These are phyloP conservation scores for Pseudomyrmex gracilis DNA, from an alignment of 1,140 invertebrate species.

Conservation along the genomic window DNA sequence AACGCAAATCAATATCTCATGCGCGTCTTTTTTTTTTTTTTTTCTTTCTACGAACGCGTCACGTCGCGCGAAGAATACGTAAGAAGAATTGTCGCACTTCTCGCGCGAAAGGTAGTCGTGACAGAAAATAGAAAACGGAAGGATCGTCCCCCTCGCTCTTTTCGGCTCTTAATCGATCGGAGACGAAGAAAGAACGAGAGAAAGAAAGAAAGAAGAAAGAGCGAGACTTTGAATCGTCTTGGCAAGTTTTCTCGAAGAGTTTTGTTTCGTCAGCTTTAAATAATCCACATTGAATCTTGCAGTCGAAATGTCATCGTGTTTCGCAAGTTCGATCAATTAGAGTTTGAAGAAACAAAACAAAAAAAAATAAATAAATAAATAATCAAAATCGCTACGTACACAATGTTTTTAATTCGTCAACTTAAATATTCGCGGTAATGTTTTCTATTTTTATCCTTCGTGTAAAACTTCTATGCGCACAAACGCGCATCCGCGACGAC, in stretches of 20 bases:
- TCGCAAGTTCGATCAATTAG: background rate
- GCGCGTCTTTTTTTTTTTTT: background rate
- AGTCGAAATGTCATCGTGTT: conserved; percentile 19
- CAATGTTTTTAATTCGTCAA: too few relatives aligned
- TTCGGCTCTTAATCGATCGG: background rate
- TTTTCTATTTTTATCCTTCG: background rate
- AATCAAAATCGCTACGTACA: too few relatives aligned
- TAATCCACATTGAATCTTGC: conserved; percentile 66
- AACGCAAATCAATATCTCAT: conserved; percentile 13
- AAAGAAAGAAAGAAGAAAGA: conserved; percentile 33
- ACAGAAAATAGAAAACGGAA: conserved; percentile 52
- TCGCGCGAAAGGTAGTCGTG: background rate
- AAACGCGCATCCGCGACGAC: background rate
- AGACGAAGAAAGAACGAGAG: background rate
- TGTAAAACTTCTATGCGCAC: background rate
- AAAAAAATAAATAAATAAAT: background rate
- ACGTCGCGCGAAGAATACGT: background rate
- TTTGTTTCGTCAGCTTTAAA: conserved; percentile 74
- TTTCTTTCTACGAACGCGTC: background rate
- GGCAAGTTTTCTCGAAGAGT: conserved; percentile 65
- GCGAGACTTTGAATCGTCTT: conserved; percentile 67
- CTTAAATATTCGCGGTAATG: background rate
- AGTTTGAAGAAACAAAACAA: background rate
- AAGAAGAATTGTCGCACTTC: conserved; percentile 20
- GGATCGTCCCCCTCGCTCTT: background rate